A percentile compares a stretch with the other conserved stretches of the same genome.
These are phyloP conservation scores for Oscheius sp. DNA, from an alignment of 1,140 invertebrate genomes.

Conservation along the genomic window DNA sequence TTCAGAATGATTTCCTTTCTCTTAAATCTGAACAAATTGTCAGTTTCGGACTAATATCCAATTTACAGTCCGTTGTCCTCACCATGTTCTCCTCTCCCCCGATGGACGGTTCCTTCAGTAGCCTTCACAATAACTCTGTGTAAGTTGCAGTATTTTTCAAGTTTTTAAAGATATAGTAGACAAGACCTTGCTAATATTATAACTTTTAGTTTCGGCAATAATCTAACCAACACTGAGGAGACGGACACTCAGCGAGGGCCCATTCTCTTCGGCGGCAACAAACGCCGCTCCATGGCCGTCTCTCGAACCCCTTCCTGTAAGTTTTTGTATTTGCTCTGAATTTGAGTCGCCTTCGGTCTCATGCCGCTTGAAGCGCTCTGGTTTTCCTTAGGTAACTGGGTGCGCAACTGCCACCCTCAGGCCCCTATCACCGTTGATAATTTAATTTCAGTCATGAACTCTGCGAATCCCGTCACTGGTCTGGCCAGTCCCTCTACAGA, in stretches of 20 bases:
- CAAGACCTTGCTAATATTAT: too few species aligned
- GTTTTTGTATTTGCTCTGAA: neutral
- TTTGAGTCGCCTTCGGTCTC: too few species aligned
- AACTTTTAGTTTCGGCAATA: neutral
- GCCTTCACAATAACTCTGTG: neutral
- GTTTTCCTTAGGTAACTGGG: too few species aligned
- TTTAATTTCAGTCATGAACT: neutral
- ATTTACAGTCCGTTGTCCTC: too few species aligned
- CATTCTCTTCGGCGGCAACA: neutral
- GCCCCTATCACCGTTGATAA: too few species aligned
- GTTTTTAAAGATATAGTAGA: neutral
- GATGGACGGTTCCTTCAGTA: neutral
- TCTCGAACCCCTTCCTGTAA: neutral
- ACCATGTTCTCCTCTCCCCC: neutral
- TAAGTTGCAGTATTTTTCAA: neutral
- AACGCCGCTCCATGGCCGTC: slow-evolving; percentile 5
- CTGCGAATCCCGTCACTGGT: neutral
- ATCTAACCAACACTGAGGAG: neutral
- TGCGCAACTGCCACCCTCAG: too few species aligned
- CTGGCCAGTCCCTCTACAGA: neutral
- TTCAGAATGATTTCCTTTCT: too few species aligned
- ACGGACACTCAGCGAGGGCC: neutral
- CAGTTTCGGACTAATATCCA: too few species aligned
- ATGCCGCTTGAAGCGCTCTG: too few species aligned
- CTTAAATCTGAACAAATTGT: too few species aligned